Percentiles rank a stretch among this genome's conserved stretches.
phyloP scores from a whole-genome alignment of 2,113 vertebrate species.

The Taurulus bubalis region DNA sequence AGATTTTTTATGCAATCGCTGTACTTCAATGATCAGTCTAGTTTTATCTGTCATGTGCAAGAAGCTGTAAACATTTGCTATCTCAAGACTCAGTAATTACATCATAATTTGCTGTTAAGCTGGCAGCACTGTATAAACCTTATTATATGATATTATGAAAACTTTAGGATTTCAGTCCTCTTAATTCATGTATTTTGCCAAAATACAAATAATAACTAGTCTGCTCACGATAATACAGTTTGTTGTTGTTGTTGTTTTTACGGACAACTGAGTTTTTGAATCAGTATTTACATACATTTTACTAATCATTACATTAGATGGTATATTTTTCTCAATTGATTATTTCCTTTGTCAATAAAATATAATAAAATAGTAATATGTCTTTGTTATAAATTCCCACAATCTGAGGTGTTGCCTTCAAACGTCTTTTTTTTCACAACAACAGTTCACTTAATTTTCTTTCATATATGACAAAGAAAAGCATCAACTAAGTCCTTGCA shows the following conservation, averaged over 20 bases:
- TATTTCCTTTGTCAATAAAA: background rate
- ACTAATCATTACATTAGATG: background rate
- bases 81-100: background rate
- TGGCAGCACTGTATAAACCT: background rate
- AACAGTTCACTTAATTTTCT: background rate
- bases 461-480: background rate
- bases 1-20: slow-evolving; percentile 25
- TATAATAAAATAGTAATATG: background rate
- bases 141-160: background rate
- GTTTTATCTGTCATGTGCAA: background rate
- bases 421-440: background rate
- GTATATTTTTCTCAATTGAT: background rate
- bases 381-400: background rate
- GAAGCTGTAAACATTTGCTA: background rate
- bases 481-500: background rate
- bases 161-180: background rate
- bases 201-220: background rate
- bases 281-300: background rate
- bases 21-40: background rate
- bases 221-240: background rate
- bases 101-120: background rate
- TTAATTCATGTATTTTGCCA: background rate
- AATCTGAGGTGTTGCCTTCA: background rate
- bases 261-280: background rate
- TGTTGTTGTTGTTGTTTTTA: background rate